A percentile compares a stretch with the other conserved stretches of the same genome.
phyloP scores from a whole-genome alignment of 2,888 invertebrate species.

The Andrena trimmerana region DNA sequence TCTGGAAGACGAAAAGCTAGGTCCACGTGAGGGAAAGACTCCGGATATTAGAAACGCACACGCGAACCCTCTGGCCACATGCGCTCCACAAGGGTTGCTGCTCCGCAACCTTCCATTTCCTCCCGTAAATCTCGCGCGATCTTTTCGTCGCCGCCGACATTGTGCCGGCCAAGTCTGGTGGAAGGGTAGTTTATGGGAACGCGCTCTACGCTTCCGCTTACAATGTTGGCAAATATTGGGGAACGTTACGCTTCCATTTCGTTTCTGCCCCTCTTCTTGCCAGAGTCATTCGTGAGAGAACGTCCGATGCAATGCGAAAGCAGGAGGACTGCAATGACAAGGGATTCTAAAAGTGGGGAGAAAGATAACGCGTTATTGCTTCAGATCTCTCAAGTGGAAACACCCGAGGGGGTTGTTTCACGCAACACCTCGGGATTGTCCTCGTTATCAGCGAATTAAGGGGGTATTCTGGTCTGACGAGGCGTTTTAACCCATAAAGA shows the following conservation, averaged over 20 bases:
- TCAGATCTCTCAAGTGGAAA: not conserved
- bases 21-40: conserved; percentile 38
- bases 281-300: no score
- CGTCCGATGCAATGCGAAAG: not conserved
- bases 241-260: conserved; percentile 8
- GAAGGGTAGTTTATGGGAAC: conserved; percentile 8
- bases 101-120: conserved; percentile 48
- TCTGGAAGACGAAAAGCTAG: conserved; percentile 50
- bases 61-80: conserved; percentile 39
- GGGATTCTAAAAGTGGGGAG: not conserved
- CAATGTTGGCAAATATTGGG: not conserved
- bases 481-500: no score
- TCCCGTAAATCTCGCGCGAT: conserved; percentile 57
- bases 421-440: not conserved
- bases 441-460: no score
- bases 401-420: not conserved
- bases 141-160: conserved; percentile 12
- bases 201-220: not conserved
- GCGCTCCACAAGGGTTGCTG: conserved; percentile 57
- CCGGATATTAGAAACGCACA: conserved; percentile 71
- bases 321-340: not conserved
- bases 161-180: conserved; percentile 23
- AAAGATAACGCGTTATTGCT: conserved; percentile 14
- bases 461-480: no score
- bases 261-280: not conserved